Percentiles rank a stretch among this genome's conserved stretches.
Evolutionary conservation across 2,888 invertebrate species (phyloP).

Genomic region (Ennomos quercinarius): DNA sequence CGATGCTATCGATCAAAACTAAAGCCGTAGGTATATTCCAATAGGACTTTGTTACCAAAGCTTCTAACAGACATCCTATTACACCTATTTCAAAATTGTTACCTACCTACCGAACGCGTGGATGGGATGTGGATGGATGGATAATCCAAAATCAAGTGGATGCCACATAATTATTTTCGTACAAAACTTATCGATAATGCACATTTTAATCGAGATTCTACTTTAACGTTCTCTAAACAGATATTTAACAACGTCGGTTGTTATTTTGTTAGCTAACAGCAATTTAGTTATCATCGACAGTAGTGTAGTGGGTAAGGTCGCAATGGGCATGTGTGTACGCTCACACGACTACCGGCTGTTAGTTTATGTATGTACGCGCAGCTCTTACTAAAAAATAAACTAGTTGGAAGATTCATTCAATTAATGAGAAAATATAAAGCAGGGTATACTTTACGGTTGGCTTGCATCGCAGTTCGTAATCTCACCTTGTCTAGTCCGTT

Average conservation of each 20-base stretch:
- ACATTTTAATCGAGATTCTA: too few species aligned
- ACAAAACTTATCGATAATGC: background rate
- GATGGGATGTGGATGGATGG: too few species aligned
- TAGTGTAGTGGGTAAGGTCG: slow-evolving; percentile 58
- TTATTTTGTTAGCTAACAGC: slow-evolving; percentile 51
- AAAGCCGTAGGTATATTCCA: slow-evolving; percentile 1
- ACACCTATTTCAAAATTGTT: too few species aligned
- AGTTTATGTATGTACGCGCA: slow-evolving; percentile 53
- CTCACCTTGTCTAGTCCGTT: slow-evolving; percentile 73
- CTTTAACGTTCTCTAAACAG: slow-evolving; percentile 15
- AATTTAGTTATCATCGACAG: slow-evolving; percentile 53
- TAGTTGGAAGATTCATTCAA: slow-evolving; percentile 43
- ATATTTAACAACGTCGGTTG: slow-evolving; percentile 45
- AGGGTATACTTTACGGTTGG: slow-evolving; percentile 51
- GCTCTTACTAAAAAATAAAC: slow-evolving; percentile 46
- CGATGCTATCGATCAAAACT: slow-evolving; percentile 31
- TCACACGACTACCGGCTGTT: slow-evolving; percentile 33
- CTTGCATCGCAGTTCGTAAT: slow-evolving; percentile 49
- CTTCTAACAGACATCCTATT: too few species aligned
- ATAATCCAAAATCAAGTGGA: too few species aligned
- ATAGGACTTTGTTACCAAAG: background rate
- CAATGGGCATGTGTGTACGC: slow-evolving; percentile 51
- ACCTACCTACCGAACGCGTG: too few species aligned
- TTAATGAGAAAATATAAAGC: slow-evolving; percentile 35
- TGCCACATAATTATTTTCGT: background rate